Percentiles rank a stretch among this genome's conserved stretches.
Evolutionary conservation across 2,113 vertebrate species (phyloP).

Genomic region (Plecotus auritus): DNA sequence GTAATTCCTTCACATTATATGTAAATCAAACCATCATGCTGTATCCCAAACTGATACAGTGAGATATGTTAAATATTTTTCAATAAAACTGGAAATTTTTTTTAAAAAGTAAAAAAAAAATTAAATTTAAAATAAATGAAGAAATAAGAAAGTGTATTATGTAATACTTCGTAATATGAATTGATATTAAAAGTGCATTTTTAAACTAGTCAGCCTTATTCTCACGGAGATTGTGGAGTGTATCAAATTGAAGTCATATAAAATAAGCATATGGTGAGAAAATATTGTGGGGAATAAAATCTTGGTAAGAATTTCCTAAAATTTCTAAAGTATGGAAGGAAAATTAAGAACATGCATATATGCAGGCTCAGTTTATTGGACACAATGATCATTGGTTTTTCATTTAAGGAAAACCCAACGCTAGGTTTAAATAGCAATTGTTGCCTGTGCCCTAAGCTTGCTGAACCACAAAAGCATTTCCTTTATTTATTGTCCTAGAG

Average conservation of each 20-base stretch:
- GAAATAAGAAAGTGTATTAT: slow-evolving; percentile 10
- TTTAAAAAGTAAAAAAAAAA: background rate
- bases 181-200: background rate
- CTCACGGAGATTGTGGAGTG: background rate
- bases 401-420: background rate
- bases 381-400: slow-evolving; percentile 37
- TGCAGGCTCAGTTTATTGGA: background rate
- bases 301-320: background rate
- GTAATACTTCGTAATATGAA: slow-evolving; percentile 18
- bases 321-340: background rate
- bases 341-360: background rate
- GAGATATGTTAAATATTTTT: background rate
- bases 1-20: background rate
- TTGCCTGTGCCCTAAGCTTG: background rate
- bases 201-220: background rate
- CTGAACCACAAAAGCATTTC: background rate
- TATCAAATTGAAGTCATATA: background rate
- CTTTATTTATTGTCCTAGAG: background rate
- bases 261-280: background rate
- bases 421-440: background rate
- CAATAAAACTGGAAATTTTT: background rate
- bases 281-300: background rate
- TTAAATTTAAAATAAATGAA: background rate
- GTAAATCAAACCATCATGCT: background rate
- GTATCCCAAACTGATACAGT: no score